Base-by-base conservation (phyloP, 1,140 invertebrate species). In the Yoshiicerus persimilis region DNA sequence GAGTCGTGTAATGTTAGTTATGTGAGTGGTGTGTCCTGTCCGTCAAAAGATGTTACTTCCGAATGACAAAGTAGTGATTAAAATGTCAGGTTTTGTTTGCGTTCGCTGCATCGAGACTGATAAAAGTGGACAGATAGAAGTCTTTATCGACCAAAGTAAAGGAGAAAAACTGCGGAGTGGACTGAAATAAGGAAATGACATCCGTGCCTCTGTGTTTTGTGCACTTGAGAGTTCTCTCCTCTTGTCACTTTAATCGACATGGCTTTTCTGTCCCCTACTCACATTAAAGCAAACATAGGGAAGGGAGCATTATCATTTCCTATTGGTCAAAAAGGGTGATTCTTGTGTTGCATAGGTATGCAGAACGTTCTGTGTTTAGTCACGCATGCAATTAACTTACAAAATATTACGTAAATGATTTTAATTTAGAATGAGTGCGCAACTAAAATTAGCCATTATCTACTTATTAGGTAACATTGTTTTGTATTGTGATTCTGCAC, bases 11-110 rank as follows among this genome's bases (percentile, higher is more conserved):
- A 70, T 27, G 75, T 38, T 23, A n/a, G 75, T n/a, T n/a, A n/a
- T 80, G 30, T 80, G 75, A n/a, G 34, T 34, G 75, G 34, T 4
- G n/a, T 80, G 32, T 3, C 10, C 3, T 66, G n/a, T 38, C 32
- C 70, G 75, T n/a, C 30, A 36, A 36, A 36, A 80, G 34, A 34
- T 6, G 75, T 80, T 80, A 80, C 75, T 80, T 80, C 75, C 75
- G 75, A 80, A 80, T 80, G 75, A 80, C 75, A 80, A 80, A 80
- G 36, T 38, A 34, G 75, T 80, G 75, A 80, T 80, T 80, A 80
- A 80, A 80, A 80, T 80, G 75, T 80, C 75, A 80, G 75, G 75
- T 80, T n/a, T 16, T 80, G 38, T 80, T 34, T 80, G n/a, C 34
- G 34, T 38, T 36, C 32, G 30, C 38, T 38, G n/a, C 75, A 80